Evolutionary conservation across 2,797 vertebrate genomes (phyloP).

Genomic region (Anas georgica): DNA sequence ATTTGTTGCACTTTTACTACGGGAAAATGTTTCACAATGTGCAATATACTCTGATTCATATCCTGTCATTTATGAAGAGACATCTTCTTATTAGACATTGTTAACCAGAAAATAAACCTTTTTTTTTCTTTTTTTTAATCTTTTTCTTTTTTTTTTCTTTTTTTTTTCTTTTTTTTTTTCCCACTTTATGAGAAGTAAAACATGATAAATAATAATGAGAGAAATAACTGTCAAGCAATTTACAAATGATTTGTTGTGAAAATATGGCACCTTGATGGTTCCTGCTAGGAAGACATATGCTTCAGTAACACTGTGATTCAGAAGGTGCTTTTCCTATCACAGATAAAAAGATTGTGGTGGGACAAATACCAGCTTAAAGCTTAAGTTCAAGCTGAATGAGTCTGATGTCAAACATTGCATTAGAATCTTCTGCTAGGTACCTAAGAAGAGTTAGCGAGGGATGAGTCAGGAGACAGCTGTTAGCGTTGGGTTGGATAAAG

Average conservation of each 20-base stretch:
- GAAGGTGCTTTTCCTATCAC: not conserved
- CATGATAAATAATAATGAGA: conserved; percentile 64
- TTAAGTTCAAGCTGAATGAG: not conserved
- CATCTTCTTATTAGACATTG: conserved; percentile 40
- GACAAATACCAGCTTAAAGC: not conserved
- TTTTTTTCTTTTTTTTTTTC: conserved; percentile 19
- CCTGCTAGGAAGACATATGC: conserved; percentile 4
- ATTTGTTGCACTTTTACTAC: conserved; percentile 60
- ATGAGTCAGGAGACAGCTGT: not conserved
- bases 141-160: not conserved
- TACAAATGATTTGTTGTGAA: conserved; percentile 35
- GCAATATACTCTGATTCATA: conserved; percentile 65
- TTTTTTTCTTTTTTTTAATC: not conserved
- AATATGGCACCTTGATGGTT: conserved; percentile 19
- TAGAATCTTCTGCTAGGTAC: not conserved
- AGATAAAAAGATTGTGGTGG: not conserved
- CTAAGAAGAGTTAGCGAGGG: not conserved
- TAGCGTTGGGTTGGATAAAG: accelerated
- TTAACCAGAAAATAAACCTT: conserved; percentile 43
- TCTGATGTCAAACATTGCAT: not conserved
- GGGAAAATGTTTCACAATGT: conserved; percentile 50
- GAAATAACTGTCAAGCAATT: conserved; percentile 61
- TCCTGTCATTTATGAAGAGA: conserved; percentile 66
- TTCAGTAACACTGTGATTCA: not conserved
- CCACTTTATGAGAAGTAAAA: conserved; percentile 56